Conservation (phyloP, 2,113 vertebrate species). For the Ochotona princeps region DNA sequence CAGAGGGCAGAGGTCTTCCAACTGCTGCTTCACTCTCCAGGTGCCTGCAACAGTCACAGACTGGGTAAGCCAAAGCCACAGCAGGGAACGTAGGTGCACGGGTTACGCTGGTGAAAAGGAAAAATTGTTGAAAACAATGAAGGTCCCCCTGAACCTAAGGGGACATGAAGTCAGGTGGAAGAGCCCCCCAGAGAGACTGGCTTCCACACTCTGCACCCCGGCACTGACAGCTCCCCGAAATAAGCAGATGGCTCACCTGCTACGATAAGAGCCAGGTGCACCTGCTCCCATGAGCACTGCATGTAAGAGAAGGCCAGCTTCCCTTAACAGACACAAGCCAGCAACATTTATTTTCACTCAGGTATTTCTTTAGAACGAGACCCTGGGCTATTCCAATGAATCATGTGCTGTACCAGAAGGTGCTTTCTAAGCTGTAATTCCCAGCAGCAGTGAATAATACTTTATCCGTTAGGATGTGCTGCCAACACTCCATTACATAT, state of each 20-base stretch:
- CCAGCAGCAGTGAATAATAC: background rate
- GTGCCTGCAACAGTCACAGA: too few species aligned
- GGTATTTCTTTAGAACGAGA: conserved; percentile 17
- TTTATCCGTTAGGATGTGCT: background rate
- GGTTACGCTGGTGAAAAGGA: conserved; percentile 1
- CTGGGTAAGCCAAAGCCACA: background rate
- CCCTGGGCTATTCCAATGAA: background rate
- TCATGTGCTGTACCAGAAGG: background rate
- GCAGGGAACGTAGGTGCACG: background rate
- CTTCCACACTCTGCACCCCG: background rate
- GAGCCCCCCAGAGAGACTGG: background rate
- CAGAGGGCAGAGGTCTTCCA: too few species aligned
- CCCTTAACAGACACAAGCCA: background rate
- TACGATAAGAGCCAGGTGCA: background rate
- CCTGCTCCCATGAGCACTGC: background rate
- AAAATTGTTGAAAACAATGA: conserved; percentile 8
- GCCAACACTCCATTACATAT: background rate
- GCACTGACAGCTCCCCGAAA: background rate
- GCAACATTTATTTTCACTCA: background rate
- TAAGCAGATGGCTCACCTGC: background rate
- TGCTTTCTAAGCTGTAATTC: conserved; percentile 8
- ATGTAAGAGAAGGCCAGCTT: background rate
- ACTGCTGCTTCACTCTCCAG: too few species aligned
- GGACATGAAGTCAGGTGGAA: background rate
- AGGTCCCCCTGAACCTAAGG: background rate